phyloP scores from a whole-genome alignment of 2,888 invertebrate species.

The Dermolepida albohirtum region DNA sequence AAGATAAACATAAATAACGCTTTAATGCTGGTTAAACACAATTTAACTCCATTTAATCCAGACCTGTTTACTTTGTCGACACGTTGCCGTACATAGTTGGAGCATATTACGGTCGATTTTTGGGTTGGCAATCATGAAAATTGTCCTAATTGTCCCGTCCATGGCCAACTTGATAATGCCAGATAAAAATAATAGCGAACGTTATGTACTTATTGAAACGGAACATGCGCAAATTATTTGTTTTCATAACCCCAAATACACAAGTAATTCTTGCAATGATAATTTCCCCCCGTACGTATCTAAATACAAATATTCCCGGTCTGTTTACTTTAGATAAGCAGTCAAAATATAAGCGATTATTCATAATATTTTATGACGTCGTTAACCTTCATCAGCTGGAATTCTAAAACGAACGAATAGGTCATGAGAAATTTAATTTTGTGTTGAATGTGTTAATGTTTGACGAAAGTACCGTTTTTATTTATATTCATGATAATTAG shows the following conservation, averaged over 20 bases:
- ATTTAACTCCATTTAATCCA: too few relatives aligned
- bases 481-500: too few relatives aligned
- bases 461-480: too few relatives aligned
- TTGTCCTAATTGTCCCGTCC: conserved; percentile 28
- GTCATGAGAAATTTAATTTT: conserved; percentile 5
- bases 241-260: conserved; percentile 16
- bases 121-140: conserved; percentile 22
- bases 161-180: conserved; percentile 35
- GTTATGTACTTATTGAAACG: conserved; percentile 6
- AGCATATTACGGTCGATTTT: conserved; percentile 7
- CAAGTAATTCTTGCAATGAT: too few relatives aligned
- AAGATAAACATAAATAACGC: too few relatives aligned
- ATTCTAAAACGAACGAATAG: conserved; percentile 15
- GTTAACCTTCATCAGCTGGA: conserved; percentile 32
- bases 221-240: conserved; percentile 29
- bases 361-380: conserved; percentile 22
- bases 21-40: too few relatives aligned
- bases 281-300: background rate
- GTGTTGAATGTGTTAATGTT: too few relatives aligned
- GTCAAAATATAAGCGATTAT: conserved; percentile 19
- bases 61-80: conserved; percentile 1
- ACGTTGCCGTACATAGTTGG: background rate
- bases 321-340: conserved; percentile 17
- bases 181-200: conserved; percentile 29
- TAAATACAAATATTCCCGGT: background rate